phyloP scores from a whole-genome alignment of 1,140 invertebrate species.

The Ceratosolen solmsi region DNA sequence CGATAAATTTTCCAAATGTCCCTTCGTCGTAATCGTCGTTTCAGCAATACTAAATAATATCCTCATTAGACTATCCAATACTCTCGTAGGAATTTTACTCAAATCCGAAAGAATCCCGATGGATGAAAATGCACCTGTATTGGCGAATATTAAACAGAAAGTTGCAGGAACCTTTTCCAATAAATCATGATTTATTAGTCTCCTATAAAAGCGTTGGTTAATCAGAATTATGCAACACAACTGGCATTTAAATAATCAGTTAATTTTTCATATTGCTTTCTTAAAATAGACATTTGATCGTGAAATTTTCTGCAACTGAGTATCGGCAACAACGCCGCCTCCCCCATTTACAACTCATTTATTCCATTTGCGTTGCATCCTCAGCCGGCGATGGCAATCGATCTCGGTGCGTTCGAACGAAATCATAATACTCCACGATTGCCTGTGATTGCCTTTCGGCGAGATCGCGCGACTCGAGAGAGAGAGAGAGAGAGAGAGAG shows the following conservation, averaged over 20 bases:
- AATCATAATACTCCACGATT: background rate
- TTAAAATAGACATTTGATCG: background rate
- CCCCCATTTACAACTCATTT: background rate
- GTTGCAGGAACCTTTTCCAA: background rate
- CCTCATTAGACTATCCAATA: background rate
- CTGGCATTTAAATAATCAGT: constrained; percentile 9
- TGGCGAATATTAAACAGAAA: background rate
- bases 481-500: background rate
- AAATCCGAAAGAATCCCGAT: background rate
- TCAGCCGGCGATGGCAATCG: background rate
- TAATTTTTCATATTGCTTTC: background rate
- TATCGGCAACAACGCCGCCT: background rate
- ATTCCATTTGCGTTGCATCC: background rate
- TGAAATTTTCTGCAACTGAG: background rate
- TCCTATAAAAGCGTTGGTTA: background rate
- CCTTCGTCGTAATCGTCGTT: background rate
- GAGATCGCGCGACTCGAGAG: no score
- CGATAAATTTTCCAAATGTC: background rate
- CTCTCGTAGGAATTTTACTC: background rate
- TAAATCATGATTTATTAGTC: constrained; percentile 17
- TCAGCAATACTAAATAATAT: background rate
- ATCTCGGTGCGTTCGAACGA: background rate
- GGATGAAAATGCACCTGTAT: background rate
- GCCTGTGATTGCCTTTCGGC: background rate
- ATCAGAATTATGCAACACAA: background rate